Base-by-base conservation (phyloP, 2,888 invertebrate genomes). In the Cyclophora punctaria region DNA sequence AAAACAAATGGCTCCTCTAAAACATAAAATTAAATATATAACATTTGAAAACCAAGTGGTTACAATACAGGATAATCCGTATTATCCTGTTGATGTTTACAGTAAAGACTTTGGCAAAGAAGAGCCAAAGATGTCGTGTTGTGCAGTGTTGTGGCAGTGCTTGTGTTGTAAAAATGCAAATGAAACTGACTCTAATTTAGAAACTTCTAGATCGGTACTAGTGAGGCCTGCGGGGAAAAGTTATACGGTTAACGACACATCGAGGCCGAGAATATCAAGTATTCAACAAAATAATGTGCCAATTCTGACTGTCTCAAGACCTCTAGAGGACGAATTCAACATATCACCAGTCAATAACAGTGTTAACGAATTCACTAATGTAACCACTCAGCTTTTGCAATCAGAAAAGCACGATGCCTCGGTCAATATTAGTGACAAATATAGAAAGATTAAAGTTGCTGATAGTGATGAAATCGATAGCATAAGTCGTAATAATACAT, bases 11-110 rank as follows among this genome's bases (percentile, higher is more conserved):
- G 66, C 73, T 55, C 56, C 66, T 49, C 59, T 68, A 57, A 66
- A 67, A 60, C 61, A 71, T 2, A 75, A 75, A 59, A 60, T 70
- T 3, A 68, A 64, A 55, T 83, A 80, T 64, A 64, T 68, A 48
- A 73, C 82, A 6, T 75, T 82, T 56, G 76, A 79, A 61, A 75
- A 74, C 56, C 69, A 37, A 37, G 63, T 54, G 49, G 47, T 44
- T 55, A 64, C 40, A 65, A 68, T 51, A 55, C 59, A 35, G 66
- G 66, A 67, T 49, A 59, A 66, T 46, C 58, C 60, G 43, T 79
- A 75, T 60, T 66, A 78, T 55, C 69, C 73, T 45, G 79, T 83
- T 42, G 75, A 85, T 56, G 67, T 84, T 58, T 83, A 84, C 58
- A 68, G 64, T 41, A 62, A 62, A 34, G 71, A 71, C 55, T 58